Conservation (phyloP, 2,113 vertebrate species). For the Scomber colias region DNA sequence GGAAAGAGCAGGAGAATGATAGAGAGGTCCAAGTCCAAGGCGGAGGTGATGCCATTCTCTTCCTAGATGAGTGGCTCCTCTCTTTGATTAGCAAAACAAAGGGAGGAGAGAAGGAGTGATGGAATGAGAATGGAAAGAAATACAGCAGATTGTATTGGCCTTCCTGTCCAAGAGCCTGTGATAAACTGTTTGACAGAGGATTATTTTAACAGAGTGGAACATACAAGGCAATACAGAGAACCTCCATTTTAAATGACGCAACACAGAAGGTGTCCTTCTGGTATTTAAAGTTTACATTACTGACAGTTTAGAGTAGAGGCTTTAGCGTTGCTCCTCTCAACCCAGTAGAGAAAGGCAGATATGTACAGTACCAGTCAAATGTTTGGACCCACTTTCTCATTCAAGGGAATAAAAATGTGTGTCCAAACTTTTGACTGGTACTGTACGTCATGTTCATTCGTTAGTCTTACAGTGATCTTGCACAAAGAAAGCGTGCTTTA, state of each 20-base stretch:
- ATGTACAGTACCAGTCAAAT: too few species aligned
- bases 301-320: background rate
- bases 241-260: slow-evolving; percentile 39
- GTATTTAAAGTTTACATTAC: slow-evolving; percentile 50
- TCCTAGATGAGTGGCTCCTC: slow-evolving; percentile 36
- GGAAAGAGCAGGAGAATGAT: slow-evolving; percentile 52
- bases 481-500: background rate
- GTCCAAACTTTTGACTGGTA: too few species aligned
- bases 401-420: too few species aligned
- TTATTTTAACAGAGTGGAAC: slow-evolving; percentile 45
- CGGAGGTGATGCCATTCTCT: slow-evolving; percentile 65
- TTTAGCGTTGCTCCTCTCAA: background rate
- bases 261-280: slow-evolving; percentile 38
- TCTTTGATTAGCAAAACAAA: slow-evolving; percentile 62
- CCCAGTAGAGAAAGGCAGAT: background rate
- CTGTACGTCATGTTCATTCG: background rate
- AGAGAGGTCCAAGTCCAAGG: slow-evolving; percentile 59
- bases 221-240: slow-evolving; percentile 19
- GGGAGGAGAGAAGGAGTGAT: slow-evolving; percentile 31
- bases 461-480: background rate
- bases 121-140: slow-evolving; percentile 50
- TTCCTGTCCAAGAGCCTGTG: slow-evolving; percentile 45
- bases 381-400: too few species aligned
- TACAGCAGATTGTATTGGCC: slow-evolving; percentile 13
- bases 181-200: slow-evolving; percentile 50